These are phyloP conservation scores for Torymus aiolomorphi DNA, from an alignment of 2,888 invertebrate species.

Conservation along the genomic window DNA sequence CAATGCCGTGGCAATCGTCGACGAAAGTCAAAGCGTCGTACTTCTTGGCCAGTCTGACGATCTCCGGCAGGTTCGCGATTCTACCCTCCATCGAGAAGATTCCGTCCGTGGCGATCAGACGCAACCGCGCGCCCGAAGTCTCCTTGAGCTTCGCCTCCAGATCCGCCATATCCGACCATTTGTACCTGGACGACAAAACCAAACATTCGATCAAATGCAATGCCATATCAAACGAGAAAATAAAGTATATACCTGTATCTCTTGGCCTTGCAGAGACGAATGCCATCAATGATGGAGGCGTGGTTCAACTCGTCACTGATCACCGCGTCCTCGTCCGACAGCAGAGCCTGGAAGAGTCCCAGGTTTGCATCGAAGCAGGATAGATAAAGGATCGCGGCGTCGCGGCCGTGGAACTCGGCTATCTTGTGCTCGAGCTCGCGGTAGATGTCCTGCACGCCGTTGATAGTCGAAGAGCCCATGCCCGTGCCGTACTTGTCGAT, in stretches of 20 bases:
- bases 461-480: conserved; percentile 92
- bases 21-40: conserved; percentile 88
- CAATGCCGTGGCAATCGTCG: conserved; percentile 95
- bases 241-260: conserved; percentile 78
- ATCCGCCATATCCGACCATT: conserved; percentile 89
- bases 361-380: conserved; percentile 96
- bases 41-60: conserved; percentile 86
- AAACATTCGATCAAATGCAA: too few relatives aligned
- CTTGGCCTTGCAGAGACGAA: conserved; percentile 91
- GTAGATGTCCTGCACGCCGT: conserved; percentile 91
- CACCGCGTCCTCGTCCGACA: conserved; percentile 88
- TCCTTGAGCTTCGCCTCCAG: conserved; percentile 84
- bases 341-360: conserved; percentile 87
- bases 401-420: conserved; percentile 87
- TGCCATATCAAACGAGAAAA: too few relatives aligned
- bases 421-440: conserved; percentile 88
- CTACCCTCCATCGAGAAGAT: conserved; percentile 97
- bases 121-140: conserved; percentile 81
- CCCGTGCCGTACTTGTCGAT: conserved; percentile 90
- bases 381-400: conserved; percentile 91
- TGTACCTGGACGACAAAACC: conserved; percentile 77
- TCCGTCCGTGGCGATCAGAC: conserved; percentile 92
- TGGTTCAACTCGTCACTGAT: conserved; percentile 94
- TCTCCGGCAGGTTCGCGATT: conserved; percentile 86
- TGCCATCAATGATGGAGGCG: conserved; percentile 95